Evolutionary conservation across 2,113 vertebrate genomes (phyloP), one percentile per base, ranked within the genome.

Genomic region (Plestiodon gilberti): DNA sequence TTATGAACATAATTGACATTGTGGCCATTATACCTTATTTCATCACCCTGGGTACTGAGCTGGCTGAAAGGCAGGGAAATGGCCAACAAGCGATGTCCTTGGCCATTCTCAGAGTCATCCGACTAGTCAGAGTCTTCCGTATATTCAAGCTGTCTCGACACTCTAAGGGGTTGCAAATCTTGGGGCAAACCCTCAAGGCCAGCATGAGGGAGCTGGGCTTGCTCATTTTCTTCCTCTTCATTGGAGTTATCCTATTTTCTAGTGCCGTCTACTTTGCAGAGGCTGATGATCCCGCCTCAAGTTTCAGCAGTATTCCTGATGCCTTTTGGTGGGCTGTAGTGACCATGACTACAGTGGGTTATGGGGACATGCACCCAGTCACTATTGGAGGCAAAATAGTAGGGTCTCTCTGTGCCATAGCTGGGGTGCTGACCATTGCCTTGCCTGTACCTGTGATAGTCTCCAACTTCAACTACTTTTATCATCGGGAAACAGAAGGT

Each of bases 251-350:
- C 92, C 96, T 99, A 10, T 99, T 99, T 96, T 99, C 99, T 92
- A 99, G 99, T 4, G 99, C 99, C 0, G 99, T 99, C 17, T 99
- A 98, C 95, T 99, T 99, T 6, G 99, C 99, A 0, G 99, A 99
- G 76, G 98, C 98, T 0, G 99, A 99, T 20, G 98, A 99, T 95
- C 98, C 98, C 57, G 96, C 97, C 4, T 99, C 98, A 0, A 97
- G 98, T 14, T 99, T 99, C 93, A 98, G 90, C 89, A 99, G 98
- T 94, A 99, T 99, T 91, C 99, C 99, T 0, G 99, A 99, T 28
- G 99, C 98, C 8, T 99, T 99, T 96, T 99, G 99, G 99, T 99
- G 99, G 99, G 99, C 99, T 0, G 99, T 99, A 90, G 99, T 99
- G 30, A 99, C 99, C 95, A 99, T 99, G 99, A 99, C 99, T 57